These are phyloP conservation scores for Serripes groenlandicus DNA, from an alignment of 2,888 invertebrate genomes.

Conservation along the genomic window DNA sequence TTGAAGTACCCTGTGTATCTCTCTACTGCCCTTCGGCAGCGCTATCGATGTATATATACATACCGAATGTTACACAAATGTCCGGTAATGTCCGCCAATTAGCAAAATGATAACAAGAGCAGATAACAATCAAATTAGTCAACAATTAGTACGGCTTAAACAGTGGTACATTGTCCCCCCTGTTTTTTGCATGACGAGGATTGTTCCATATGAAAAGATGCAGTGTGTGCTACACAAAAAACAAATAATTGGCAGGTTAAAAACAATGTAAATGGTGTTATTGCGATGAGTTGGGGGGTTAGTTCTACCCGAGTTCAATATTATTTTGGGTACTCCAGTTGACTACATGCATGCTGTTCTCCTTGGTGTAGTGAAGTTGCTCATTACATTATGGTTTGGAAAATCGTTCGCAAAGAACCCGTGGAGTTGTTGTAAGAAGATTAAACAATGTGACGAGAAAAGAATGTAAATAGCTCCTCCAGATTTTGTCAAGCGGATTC, in stretches of 20 bases:
- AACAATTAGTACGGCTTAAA: no score
- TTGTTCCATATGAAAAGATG: no score
- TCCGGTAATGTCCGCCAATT: no score
- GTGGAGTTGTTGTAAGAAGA: neutral
- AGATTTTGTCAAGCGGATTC: neutral
- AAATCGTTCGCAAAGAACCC: neutral
- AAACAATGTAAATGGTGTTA: neutral
- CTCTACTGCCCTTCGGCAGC: no score
- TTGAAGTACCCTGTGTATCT: no score
- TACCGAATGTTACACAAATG: no score
- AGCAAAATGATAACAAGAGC: no score
- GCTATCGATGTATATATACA: no score
- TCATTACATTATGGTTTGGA: neutral
- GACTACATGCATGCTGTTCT: neutral
- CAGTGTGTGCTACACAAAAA: neutral
- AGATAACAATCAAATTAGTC: no score
- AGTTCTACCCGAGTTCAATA: no score
- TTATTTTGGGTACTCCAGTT: neutral
- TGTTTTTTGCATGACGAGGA: no score
- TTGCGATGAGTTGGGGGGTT: neutral
- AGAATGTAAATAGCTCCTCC: neutral
- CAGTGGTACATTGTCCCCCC: no score
- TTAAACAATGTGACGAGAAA: neutral
- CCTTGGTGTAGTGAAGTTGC: neutral
- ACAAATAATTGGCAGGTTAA: neutral